Evolutionary conservation across 2,888 invertebrate genomes (phyloP).

Genomic region (Bhutanitis thaidina): DNA sequence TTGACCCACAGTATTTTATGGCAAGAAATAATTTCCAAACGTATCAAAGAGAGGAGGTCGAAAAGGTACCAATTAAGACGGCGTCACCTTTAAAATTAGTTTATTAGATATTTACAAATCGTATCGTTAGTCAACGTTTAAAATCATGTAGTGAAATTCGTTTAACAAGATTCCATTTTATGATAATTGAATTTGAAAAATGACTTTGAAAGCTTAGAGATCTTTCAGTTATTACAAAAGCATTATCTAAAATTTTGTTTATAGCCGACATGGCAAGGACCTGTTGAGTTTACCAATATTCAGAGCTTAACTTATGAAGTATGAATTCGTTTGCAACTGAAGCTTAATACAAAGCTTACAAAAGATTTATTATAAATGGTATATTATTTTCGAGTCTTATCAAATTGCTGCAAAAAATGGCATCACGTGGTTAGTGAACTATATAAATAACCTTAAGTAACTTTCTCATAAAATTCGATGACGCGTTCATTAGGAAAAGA

Average conservation of each 20-base stretch:
- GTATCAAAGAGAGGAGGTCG: not conserved
- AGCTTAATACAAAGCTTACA: too few relatives aligned
- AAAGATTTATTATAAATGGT: too few relatives aligned
- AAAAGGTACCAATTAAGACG: conserved; percentile 6
- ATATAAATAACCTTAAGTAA: too few relatives aligned
- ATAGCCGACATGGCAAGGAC: too few relatives aligned
- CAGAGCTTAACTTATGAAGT: too few relatives aligned
- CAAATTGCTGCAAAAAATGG: too few relatives aligned
- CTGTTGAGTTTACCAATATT: too few relatives aligned
- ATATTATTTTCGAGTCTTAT: too few relatives aligned
- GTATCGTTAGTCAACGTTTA: conserved; percentile 12
- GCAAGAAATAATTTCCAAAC: not conserved
- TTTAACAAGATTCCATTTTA: conserved; percentile 9
- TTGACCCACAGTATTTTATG: not conserved
- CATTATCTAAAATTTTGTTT: conserved; percentile 2
- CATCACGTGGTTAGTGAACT: too few relatives aligned
- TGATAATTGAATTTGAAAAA: conserved; percentile 15
- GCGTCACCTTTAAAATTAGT: conserved; percentile 14
- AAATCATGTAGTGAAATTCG: conserved; percentile 9
- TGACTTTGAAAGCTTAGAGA: conserved; percentile 3
- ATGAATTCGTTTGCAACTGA: too few relatives aligned
- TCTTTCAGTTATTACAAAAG: not conserved
- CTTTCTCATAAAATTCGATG: too few relatives aligned
- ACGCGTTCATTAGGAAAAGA: too few relatives aligned
- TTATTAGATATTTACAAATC: conserved; percentile 10